phyloP scores from a whole-genome alignment of 2,888 invertebrate genomes.

The Myathropa florea region DNA sequence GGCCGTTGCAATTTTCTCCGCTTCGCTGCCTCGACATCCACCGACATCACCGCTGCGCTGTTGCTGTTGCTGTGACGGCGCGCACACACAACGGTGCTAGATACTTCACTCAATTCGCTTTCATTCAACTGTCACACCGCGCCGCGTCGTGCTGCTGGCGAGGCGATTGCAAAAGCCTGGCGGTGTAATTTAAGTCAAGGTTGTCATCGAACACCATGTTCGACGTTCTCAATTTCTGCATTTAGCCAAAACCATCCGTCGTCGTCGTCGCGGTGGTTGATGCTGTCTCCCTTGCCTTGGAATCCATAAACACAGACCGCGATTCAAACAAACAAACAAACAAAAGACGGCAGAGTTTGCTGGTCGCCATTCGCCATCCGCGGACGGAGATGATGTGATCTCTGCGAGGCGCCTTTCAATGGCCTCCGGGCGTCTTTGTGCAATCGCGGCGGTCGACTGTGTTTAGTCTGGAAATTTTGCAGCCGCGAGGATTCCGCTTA shows the following conservation, averaged over 20 bases:
- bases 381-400: slow-evolving; percentile 6
- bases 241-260: slow-evolving; percentile 8
- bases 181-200: slow-evolving; percentile 52
- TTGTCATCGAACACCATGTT: slow-evolving; percentile 33
- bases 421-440: slow-evolving; percentile 9
- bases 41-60: background rate
- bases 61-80: background rate
- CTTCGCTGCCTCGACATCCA: background rate
- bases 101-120: background rate
- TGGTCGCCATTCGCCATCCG: background rate
- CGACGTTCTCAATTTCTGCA: slow-evolving; percentile 37
- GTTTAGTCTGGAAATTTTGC: slow-evolving; percentile 17
- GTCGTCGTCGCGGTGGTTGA: background rate
- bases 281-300: background rate
- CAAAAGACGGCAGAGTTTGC: background rate
- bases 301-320: slow-evolving; percentile 7
- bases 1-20: slow-evolving; percentile 8
- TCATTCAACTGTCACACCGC: background rate
- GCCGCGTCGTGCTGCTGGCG: background rate
- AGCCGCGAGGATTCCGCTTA: background rate
- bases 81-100: background rate
- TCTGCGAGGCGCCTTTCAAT: slow-evolving; percentile 25
- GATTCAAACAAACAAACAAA: slow-evolving; percentile 17
- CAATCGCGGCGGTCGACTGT: background rate
- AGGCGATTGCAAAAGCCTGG: slow-evolving; percentile 12